phyloP scores from a whole-genome alignment of 2,113 vertebrate genomes.

The Sclerurus mexicanus region DNA sequence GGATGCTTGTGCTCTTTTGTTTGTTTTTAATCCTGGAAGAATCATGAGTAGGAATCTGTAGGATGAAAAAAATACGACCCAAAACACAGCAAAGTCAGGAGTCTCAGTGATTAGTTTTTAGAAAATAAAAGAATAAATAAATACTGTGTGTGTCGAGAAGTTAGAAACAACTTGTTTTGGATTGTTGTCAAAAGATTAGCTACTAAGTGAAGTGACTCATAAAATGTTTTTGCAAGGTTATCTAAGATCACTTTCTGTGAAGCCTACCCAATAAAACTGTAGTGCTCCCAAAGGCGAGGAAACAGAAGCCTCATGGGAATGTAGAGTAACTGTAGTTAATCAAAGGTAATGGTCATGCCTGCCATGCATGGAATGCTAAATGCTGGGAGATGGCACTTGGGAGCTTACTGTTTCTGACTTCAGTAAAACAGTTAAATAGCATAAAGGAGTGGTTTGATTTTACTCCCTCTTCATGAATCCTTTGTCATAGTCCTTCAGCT shows the following conservation, averaged over 20 bases:
- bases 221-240: constrained; percentile 3
- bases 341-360: constrained; percentile 2
- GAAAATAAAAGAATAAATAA: neutral
- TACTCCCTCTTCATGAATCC: neutral
- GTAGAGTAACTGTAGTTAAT: neutral
- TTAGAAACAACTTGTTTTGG: neutral
- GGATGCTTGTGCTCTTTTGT: neutral
- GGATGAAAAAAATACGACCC: neutral
- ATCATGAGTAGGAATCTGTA: neutral
- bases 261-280: neutral
- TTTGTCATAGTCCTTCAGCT: neutral
- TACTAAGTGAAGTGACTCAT: neutral
- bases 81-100: neutral
- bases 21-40: neutral
- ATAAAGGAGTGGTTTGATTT: constrained; percentile 16
- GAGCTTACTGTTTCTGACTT: constrained; percentile 13
- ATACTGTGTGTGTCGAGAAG: neutral
- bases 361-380: neutral
- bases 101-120: neutral
- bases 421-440: neutral
- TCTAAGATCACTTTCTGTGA: neutral
- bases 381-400: neutral
- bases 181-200: neutral
- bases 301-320: neutral
- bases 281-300: constrained; percentile 3